Conservation (phyloP, 2,797 vertebrate species). For the Dermochelys coriacea region DNA sequence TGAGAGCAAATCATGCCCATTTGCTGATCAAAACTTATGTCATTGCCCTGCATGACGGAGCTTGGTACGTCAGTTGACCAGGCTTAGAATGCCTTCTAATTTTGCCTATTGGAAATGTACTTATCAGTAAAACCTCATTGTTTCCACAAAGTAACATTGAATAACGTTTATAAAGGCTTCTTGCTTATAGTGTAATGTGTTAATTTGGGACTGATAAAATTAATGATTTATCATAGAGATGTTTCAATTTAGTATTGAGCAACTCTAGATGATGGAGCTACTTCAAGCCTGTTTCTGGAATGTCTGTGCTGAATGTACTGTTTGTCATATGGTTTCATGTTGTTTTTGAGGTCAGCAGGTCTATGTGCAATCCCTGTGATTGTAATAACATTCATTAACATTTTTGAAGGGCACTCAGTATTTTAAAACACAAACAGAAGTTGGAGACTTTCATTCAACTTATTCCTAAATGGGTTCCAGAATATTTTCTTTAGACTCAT, state of each 20-base stretch:
- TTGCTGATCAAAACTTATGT: neutral
- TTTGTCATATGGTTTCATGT: too few relatives aligned
- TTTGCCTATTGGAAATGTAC: conserved; percentile 15
- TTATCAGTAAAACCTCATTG: neutral
- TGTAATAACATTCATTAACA: too few relatives aligned
- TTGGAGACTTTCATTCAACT: too few relatives aligned
- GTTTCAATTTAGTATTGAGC: neutral
- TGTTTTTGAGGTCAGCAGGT: too few relatives aligned
- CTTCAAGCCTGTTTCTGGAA: neutral
- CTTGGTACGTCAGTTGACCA: neutral
- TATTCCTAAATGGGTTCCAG: too few relatives aligned
- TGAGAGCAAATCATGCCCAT: neutral
- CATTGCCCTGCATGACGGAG: neutral
- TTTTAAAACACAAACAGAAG: too few relatives aligned
- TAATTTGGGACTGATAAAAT: neutral
- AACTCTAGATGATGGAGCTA: neutral
- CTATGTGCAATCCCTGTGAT: too few relatives aligned
- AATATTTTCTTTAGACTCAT: too few relatives aligned
- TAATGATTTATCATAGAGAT: neutral
- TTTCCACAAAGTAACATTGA: conserved; percentile 10
- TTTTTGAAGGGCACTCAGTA: too few relatives aligned
- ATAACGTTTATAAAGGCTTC: neutral
- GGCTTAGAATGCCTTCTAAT: conserved; percentile 28
- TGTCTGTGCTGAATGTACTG: neutral
- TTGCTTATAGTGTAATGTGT: neutral